These are phyloP conservation scores for Cercopithecus mona DNA, from an alignment of 2,113 vertebrate genomes.

Conservation along the genomic window DNA sequence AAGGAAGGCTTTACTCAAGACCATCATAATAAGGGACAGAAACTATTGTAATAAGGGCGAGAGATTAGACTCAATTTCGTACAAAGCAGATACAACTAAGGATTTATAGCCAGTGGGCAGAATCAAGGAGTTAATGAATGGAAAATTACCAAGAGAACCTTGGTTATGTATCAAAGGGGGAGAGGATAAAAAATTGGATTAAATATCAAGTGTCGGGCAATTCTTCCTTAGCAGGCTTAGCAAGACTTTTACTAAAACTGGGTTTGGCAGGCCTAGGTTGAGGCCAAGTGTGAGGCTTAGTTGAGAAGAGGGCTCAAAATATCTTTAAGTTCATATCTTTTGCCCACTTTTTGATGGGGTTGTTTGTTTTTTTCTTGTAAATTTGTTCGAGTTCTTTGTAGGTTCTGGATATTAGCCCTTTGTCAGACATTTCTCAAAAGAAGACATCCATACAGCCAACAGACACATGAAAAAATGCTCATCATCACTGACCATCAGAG, in stretches of 20 bases:
- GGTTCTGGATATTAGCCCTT: too few species aligned
- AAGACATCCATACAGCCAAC: too few species aligned
- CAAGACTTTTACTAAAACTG: neutral
- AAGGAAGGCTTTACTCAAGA: neutral
- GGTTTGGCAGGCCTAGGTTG: neutral
- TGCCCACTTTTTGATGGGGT: too few species aligned
- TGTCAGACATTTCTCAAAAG: too few species aligned
- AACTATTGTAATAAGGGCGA: neutral
- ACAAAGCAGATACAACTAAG: neutral
- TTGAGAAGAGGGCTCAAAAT: neutral
- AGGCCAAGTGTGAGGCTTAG: neutral
- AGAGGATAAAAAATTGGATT: neutral
- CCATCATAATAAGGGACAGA: neutral
- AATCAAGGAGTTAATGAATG: neutral
- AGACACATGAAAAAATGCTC: too few species aligned
- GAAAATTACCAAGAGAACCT: neutral
- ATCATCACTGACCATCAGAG: too few species aligned
- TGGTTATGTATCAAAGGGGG: neutral
- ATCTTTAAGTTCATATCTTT: neutral
- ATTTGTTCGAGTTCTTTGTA: too few species aligned
- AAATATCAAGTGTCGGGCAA: neutral
- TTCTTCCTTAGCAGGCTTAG: neutral
- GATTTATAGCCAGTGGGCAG: neutral
- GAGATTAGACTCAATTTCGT: neutral
- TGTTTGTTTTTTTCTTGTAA: too few species aligned